Evolutionary conservation across 2,888 invertebrate species (phyloP), one percentile per base, ranked within the genome.

Genomic region (Gonocerus acuteangulatus): DNA sequence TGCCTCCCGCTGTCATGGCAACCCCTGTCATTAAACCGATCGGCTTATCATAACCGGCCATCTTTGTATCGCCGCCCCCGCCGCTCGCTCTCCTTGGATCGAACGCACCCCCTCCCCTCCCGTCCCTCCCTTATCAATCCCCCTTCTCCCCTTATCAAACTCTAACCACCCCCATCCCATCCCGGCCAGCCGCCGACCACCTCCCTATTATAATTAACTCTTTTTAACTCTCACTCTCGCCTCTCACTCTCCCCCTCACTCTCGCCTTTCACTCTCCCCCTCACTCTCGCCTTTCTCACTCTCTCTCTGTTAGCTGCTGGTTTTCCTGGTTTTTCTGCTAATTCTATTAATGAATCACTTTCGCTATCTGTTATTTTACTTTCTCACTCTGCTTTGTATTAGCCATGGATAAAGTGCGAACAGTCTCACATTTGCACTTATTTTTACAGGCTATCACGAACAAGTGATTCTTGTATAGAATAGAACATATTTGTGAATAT

Each of bases 21-120:
- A 77, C 77, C 74, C 59, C 75, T 75, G 76, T 77, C 77, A 77
- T 77, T 77, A 77, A 76, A 76, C 66, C 76, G 75, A 76, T 77
- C 77, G 76, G 76, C 77, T 77, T 77, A 77, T 77, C 77, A 77
- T 77, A 77, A 77, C 77, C 77, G 75, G 75, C 74, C 73, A 70
- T 70, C 70, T 71, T 71, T 70, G 70, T 69, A 57, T 57, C 57
- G 47, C 57, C 44, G n/a, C 23, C 56, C 56, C 57, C 56, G 19
- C 39, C 57, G 36, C 47, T n/a, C n/a, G n/a, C n/a, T n/a, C n/a
- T 45, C 47, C 47, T 58, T 58, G 32, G 45, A 45, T 58, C 48
- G 42, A 47, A 6, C 21, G 39, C 39, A 39, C 15, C n/a, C 39
- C 39, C 39, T 15, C 3, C n/a, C 15, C 39, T 15, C 4, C 13